phyloP scores from a whole-genome alignment of 2,797 vertebrate genomes.

The Yasuhikotakia modesta region DNA sequence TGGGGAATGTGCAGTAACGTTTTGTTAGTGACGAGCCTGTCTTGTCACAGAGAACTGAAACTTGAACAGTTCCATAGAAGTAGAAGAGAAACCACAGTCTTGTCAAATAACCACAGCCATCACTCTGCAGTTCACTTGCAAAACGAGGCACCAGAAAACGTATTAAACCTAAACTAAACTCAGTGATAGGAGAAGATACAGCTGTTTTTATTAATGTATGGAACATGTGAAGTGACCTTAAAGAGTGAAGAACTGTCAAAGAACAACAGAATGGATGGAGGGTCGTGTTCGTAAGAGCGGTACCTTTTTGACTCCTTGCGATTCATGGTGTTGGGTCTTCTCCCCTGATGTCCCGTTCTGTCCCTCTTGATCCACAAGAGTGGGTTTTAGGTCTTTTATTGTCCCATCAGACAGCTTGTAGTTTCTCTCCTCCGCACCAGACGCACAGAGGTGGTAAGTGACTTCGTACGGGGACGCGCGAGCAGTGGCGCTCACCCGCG shows the following conservation, averaged over 20 bases:
- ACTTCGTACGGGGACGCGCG: slow-evolving; percentile 47
- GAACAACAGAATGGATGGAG: background rate
- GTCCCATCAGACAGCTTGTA: slow-evolving; percentile 69
- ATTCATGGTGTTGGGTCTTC: slow-evolving; percentile 71
- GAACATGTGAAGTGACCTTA: background rate
- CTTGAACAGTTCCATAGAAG: slow-evolving; percentile 59
- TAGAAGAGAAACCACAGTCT: slow-evolving; percentile 71
- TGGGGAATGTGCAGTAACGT: slow-evolving; percentile 19
- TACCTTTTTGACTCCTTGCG: slow-evolving; percentile 81
- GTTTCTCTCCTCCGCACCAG: slow-evolving; percentile 35
- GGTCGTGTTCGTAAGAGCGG: background rate
- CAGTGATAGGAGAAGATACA: slow-evolving; percentile 1
- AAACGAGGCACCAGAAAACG: slow-evolving; percentile 31
- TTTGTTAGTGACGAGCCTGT: slow-evolving; percentile 30
- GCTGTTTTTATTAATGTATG: background rate
- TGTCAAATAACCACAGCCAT: slow-evolving; percentile 65
- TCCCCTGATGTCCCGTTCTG: slow-evolving; percentile 69
- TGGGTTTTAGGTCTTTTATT: slow-evolving; percentile 69
- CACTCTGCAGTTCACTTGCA: slow-evolving; percentile 47
- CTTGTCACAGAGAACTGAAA: slow-evolving; percentile 55
- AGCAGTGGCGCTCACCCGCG: slow-evolving; percentile 49
- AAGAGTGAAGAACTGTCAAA: background rate
- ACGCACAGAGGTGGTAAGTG: slow-evolving; percentile 29
- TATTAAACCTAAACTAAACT: slow-evolving; percentile 44
- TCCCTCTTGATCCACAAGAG: slow-evolving; percentile 61